phyloP scores from a whole-genome alignment of 1,140 invertebrate genomes.

The Tetragnatha versicolor region DNA sequence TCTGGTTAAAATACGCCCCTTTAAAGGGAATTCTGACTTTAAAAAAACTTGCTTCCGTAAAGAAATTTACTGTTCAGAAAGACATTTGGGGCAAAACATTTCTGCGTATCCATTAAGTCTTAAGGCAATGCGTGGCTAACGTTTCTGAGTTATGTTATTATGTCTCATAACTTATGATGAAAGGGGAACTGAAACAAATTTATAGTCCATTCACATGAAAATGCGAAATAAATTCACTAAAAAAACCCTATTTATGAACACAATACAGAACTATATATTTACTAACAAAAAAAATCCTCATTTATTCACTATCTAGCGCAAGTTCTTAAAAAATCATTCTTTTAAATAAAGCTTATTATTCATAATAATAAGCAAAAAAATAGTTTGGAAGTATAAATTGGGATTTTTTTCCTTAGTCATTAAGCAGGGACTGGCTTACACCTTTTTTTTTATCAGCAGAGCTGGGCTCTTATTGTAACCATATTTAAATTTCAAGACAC shows the following conservation, averaged over 20 bases:
- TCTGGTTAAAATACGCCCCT: too few species aligned
- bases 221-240: neutral
- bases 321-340: conserved; percentile 30
- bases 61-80: too few species aligned
- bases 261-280: neutral
- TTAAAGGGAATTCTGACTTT: too few species aligned
- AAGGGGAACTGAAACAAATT: neutral
- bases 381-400: conserved; percentile 46
- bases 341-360: conserved; percentile 52
- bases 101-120: too few species aligned
- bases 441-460: conserved; percentile 40
- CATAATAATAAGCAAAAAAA: conserved; percentile 41
- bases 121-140: too few species aligned
- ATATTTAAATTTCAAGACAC: conserved; percentile 52
- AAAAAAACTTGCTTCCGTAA: too few species aligned
- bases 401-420: conserved; percentile 43
- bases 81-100: too few species aligned
- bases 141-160: neutral
- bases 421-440: conserved; percentile 40
- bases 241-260: too few species aligned
- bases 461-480: conserved; percentile 33
- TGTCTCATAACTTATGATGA: neutral
- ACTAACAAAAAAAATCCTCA: neutral
- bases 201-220: neutral
- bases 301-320: conserved; percentile 4